Conservation (phyloP, 1,140 invertebrate species). For the Atta texana region DNA sequence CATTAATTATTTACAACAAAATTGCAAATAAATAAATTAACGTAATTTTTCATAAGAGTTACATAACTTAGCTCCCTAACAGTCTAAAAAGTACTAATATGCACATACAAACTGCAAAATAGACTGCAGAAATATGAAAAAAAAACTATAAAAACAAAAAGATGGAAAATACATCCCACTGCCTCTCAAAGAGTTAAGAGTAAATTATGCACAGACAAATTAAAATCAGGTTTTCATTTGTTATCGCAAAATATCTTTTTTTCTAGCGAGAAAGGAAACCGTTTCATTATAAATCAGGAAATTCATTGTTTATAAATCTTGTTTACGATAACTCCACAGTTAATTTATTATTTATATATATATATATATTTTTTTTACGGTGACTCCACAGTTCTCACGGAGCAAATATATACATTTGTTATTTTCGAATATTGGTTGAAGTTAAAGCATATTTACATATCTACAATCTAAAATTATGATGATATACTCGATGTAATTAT, state of each 20-base stretch:
- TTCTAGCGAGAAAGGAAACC: not conserved
- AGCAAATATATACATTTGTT: not conserved
- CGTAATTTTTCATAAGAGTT: too few species aligned
- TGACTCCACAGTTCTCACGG: not conserved
- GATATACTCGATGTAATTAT: constrained; percentile 12
- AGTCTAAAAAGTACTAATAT: too few species aligned
- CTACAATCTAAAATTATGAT: constrained; percentile 11
- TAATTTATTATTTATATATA: not conserved
- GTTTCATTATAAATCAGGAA: not conserved
- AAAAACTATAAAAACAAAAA: too few species aligned
- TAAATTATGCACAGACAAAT: not conserved
- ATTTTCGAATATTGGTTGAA: constrained; percentile 11
- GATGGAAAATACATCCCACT: too few species aligned
- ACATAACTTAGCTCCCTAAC: too few species aligned
- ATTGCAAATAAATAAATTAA: too few species aligned
- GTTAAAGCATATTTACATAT: constrained; percentile 1
- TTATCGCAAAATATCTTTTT: not conserved
- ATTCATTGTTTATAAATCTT: not conserved
- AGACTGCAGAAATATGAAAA: too few species aligned
- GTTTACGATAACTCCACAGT: not conserved
- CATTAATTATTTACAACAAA: too few species aligned
- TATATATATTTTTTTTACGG: not conserved
- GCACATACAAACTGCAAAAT: too few species aligned
- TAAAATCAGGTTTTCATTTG: not conserved
- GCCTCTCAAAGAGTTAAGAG: too few species aligned